Evolutionary conservation across 2,888 invertebrate genomes (phyloP), one percentile per base, ranked within the genome.

Genomic region (Dicyrtomina minuta): DNA sequence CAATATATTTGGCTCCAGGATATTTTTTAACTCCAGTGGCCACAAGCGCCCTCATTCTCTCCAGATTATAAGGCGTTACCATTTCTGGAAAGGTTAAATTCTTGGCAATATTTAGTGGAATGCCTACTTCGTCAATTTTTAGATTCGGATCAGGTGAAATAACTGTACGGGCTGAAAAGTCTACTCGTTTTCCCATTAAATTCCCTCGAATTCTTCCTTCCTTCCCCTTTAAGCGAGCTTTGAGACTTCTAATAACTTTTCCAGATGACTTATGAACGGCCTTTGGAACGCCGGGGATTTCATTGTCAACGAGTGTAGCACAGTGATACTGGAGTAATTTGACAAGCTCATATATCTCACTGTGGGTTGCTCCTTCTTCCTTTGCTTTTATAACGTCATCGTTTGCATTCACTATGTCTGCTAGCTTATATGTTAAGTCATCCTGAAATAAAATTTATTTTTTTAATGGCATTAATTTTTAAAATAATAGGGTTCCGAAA

Each of bases 221-320:
- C 82, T 99, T 99, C 22, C 98, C 97, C 84, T 98, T 98, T 56
- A 93, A 82, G 55, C 99, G 88, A 4, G 96, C 93, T 82, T 98
- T 99, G 64, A 99, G 87, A 0, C 98, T 96, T 84, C 51, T 99
- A 8, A 99, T 83, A 0, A 98, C 99, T 81, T 99, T 92, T 2
- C 99, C 99, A 0, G 97, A 97, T n/a, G n/a, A n/a, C 83, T 99
- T 99, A 82, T 99, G 99, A 88, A 96, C 94, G 13, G 98, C 98
- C 79, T 91, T 87, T 13, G 96, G 96, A 88, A 97, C 89, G 0
- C 97, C 97, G 43, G 99, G 98, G 90, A 98, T 93, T 79, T 97
- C 62, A 62, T 62, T 62, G 20, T 62, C 62, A n/a, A 62, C 51
- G 2, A 62, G 20, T 3, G 99, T 99, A 1, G 98, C 96, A 1